A percentile compares a stretch with the other conserved stretches of the same genome.
phyloP scores from a whole-genome alignment of 2,797 vertebrate genomes.

The Micropoecilia bifurca region DNA sequence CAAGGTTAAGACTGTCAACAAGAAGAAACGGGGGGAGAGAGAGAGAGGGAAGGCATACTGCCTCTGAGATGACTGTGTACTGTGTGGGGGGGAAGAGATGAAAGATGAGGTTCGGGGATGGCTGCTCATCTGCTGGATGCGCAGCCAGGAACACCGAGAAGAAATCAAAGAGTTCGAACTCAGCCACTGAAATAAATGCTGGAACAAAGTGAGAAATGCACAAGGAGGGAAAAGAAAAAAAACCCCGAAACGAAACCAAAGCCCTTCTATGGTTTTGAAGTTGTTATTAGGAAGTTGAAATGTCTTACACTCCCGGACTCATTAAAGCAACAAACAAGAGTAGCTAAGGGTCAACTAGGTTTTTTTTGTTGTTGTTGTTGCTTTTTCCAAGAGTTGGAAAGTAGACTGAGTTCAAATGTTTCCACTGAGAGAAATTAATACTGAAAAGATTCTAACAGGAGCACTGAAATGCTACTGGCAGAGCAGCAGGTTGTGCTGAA shows the following conservation, averaged over 20 bases:
- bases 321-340: slow-evolving; percentile 41
- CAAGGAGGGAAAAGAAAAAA: neutral
- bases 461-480: neutral
- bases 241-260: slow-evolving; percentile 9
- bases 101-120: slow-evolving; percentile 44
- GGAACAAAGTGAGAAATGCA: slow-evolving; percentile 13
- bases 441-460: neutral
- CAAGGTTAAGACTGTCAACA: slow-evolving; percentile 32
- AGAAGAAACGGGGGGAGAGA: neutral
- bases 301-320: slow-evolving; percentile 18
- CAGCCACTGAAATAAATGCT: slow-evolving; percentile 33
- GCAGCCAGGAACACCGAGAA: slow-evolving; percentile 22
- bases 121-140: slow-evolving; percentile 34
- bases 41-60: slow-evolving; percentile 19
- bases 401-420: neutral
- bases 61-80: slow-evolving; percentile 34
- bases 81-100: slow-evolving; percentile 32
- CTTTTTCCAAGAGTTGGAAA: neutral
- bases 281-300: slow-evolving; percentile 19
- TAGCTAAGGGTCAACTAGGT: neutral
- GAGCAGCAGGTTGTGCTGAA: neutral
- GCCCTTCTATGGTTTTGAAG: slow-evolving; percentile 15
- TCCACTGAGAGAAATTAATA: neutral
- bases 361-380: neutral
- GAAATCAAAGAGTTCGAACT: slow-evolving; percentile 43